Evolutionary conservation across 2,888 invertebrate genomes (phyloP), one percentile per base, ranked within the genome.

Genomic region (Parapristionchus giblindavisi): DNA sequence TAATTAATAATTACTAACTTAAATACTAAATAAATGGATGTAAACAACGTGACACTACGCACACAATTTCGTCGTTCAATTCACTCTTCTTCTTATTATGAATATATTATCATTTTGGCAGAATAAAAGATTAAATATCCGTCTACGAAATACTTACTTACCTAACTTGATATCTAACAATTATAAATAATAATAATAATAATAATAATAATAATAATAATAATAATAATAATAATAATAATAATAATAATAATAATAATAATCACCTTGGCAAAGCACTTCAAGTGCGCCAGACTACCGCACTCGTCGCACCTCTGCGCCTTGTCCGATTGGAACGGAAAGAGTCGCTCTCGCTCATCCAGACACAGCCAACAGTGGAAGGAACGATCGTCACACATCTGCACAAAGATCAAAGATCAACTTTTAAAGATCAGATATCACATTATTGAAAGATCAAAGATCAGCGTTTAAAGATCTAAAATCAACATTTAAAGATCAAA

Each of bases 311-410:
- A 71, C 43, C 71, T 36, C 1, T 34, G 38, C 4, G 34, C 58
- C 40, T 58, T 36, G 43, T 71, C 71, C 0, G 40, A 29, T 58
- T 71, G 71, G 71, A 71, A 77, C 27, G 78, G 77, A 48, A 78
- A 78, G 52, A 78, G 75, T 14, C 70, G 74, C 51, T 78, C 78
- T 0, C 73, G 60, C 17, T 75, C 75, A 24, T 77, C 71, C 24
- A 51, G 29, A 36, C 78, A 78, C 58, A 78, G 29, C 54, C 70
- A 73, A 43, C 78, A 78, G 27, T 34, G 43, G 61, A 73, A 61
- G 6, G 61, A 32, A 34, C 58, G 73, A 61, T 51, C 38, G 34
- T 58, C 32, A 32, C 71, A 71, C 29, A 43, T 43, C 71, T 71
- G 36, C 21, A 43, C 11, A 36, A n/a, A 34, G 58, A 8, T 6